Percentiles rank a stretch among this genome's conserved stretches.
phyloP scores from a whole-genome alignment of 2,113 vertebrate species.

The Hypocryptadius cinnamomeus region DNA sequence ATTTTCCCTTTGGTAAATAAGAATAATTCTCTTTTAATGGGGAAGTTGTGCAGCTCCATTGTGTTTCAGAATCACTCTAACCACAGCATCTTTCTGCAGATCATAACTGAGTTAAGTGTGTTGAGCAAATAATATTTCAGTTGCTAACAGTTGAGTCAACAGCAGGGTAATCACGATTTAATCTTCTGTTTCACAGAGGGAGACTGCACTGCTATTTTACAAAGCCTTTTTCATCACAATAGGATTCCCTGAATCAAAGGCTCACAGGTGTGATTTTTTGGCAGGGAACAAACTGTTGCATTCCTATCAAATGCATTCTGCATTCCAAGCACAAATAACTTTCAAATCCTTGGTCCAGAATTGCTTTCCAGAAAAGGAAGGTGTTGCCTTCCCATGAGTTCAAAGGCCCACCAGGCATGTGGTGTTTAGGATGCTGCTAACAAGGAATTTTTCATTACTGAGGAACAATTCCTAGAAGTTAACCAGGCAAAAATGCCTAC shows the following conservation, averaged over 20 bases:
- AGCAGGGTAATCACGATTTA: slow-evolving; percentile 42
- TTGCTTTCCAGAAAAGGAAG: slow-evolving; percentile 3
- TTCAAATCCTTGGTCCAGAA: not conserved
- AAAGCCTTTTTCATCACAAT: slow-evolving; percentile 30
- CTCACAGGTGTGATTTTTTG: slow-evolving; percentile 45
- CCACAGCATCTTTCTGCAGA: slow-evolving; percentile 21
- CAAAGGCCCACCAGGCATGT: not conserved
- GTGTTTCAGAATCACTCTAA: not conserved
- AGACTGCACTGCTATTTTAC: not conserved
- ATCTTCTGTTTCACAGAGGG: slow-evolving; percentile 14
- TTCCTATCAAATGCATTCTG: not conserved
- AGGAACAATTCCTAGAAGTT: not conserved
- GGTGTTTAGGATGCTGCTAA: not conserved
- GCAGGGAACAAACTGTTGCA: not conserved
- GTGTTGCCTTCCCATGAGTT: not conserved
- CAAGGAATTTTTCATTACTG: not conserved
- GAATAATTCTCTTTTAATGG: not conserved
- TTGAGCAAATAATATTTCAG: slow-evolving; percentile 58
- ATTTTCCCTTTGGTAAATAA: slow-evolving; percentile 1
- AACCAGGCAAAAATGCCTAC: not conserved
- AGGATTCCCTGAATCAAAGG: slow-evolving; percentile 21
- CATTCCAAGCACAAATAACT: slow-evolving; percentile 7
- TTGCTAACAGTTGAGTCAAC: slow-evolving; percentile 48
- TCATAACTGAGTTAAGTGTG: not conserved
- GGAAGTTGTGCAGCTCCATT: not conserved